Percentiles rank a stretch among this genome's conserved stretches.
Conservation (phyloP, 2,113 vertebrate species). For the Erythrocercus mccallii region DNA sequence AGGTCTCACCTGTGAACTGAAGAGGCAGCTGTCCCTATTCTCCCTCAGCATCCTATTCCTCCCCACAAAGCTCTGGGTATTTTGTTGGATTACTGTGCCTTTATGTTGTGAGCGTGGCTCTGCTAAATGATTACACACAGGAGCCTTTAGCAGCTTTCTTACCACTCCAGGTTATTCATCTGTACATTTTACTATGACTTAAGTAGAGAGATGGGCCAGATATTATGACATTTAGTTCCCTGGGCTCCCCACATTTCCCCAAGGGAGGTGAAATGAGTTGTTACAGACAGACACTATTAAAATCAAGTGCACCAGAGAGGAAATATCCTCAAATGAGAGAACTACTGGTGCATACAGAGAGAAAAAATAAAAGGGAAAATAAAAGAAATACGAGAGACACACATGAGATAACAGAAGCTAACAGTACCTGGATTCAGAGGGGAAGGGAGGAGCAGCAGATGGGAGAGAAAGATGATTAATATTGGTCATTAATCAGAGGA, state of each 20-base stretch:
- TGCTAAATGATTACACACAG: conserved; percentile 20
- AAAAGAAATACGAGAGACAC: neutral
- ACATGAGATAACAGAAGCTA: conserved; percentile 14
- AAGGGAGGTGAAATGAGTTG: conserved; percentile 48
- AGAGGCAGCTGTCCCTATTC: neutral
- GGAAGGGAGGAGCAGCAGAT: conserved; percentile 50
- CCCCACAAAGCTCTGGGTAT: neutral
- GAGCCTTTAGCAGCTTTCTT: conserved; percentile 37
- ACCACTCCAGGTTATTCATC: conserved; percentile 42
- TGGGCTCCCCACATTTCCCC: conserved; percentile 39
- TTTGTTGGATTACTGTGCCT: neutral
- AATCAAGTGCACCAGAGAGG: conserved; percentile 57
- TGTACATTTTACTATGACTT: conserved; percentile 38
- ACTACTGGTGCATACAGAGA: conserved; percentile 26
- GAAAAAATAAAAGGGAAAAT: neutral
- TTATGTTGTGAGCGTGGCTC: neutral
- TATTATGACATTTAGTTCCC: conserved; percentile 55
- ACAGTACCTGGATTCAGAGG: conserved; percentile 38
- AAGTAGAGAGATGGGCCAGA: conserved; percentile 18
- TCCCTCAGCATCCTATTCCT: neutral
- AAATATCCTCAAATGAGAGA: conserved; percentile 49
- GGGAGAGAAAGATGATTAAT: conserved; percentile 52
- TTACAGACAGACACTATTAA: conserved; percentile 60
- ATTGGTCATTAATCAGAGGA: conserved; percentile 61
- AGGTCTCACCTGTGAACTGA: neutral